Percentiles rank a stretch among this genome's conserved stretches.
Evolutionary conservation across 2,113 vertebrate genomes (phyloP).

Genomic region (Tamias sibiricus): DNA sequence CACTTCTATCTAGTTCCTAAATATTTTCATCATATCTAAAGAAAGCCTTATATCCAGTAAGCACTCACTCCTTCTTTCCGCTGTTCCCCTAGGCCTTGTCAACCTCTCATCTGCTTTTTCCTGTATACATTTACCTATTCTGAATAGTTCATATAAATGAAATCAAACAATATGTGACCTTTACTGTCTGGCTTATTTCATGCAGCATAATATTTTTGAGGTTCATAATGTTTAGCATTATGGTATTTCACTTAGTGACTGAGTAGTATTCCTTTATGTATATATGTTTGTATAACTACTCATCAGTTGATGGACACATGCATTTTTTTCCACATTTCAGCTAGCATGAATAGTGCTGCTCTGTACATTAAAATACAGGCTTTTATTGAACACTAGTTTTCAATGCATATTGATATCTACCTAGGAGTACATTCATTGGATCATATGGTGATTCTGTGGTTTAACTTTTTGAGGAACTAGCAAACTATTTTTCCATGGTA

Average conservation of each 20-base stretch:
- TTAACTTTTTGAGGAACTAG: not conserved
- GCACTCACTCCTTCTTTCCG: not conserved
- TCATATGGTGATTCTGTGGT: not conserved
- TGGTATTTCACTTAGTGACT: not conserved
- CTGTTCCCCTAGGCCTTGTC: not conserved
- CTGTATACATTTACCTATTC: not conserved
- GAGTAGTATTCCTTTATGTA: not conserved
- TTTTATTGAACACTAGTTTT: not conserved
- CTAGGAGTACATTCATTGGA: not conserved
- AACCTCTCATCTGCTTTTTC: not conserved
- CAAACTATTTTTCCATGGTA: not conserved
- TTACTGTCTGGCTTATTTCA: not conserved
- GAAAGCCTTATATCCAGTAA: not conserved
- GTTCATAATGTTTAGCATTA: not conserved
- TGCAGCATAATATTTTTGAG: not conserved
- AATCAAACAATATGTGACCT: not conserved
- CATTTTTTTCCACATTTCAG: not conserved
- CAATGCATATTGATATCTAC: not conserved
- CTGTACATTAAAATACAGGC: not conserved
- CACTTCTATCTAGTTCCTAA: constrained; percentile 2
- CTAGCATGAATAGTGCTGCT: not conserved
- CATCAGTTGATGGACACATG: not conserved
- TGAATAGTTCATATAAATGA: not conserved
- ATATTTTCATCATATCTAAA: not conserved
- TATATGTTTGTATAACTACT: not conserved